Base-by-base conservation (phyloP, 30 jellyfish, hydroid and myxozoan species). In the Hydra vulgaris region DNA sequence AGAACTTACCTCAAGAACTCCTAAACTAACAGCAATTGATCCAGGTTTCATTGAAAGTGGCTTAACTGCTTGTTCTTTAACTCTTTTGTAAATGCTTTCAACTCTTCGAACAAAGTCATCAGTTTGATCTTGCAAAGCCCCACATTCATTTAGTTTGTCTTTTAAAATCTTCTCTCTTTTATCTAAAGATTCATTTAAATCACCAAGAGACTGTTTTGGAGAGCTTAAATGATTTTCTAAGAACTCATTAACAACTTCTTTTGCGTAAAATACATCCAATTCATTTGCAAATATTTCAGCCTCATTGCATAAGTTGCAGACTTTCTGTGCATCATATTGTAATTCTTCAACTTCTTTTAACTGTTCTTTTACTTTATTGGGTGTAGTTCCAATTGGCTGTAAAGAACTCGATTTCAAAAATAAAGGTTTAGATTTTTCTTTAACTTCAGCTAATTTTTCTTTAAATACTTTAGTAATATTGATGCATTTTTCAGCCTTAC, bases 51-150 rank as follows among this genome's bases (percentile, higher is more conserved):
- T 71, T 20, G 99, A 92, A 76, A 84, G 66, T 25, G 96, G 96
- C 73, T 92, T 87, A 78, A 76, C 84, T 53, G 84, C 83, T 55
- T 86, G 96, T 5, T 84, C 89, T 23, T 84, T 94, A 23, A 87
- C 84, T 70, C 95, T 66, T 0, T 87, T 96, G 54, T 92, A 94
- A 8, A 92, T 25, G 24, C 88, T 92, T 24, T 84, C 85, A 81
- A 92, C 54, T 25, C 99, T 85, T 68, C 99, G 89, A 19, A 77
- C 78, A 78, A 92, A 75, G 67, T 92, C 99, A 71, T 92, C 99
- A 82, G 84, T 74, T 75, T 92, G 99, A 70, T 92, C 99, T 82
- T 92, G 99, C 87, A 92, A 77, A 0, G 99, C 99, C 0, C 99
- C 99, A 73, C 96, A 86, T 55, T 92, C 99, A 79, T 87, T 95